Evolutionary conservation across 1,140 invertebrate species (phyloP), one percentile per base, ranked within the genome.

Genomic region (Neodiprion fabricii): DNA sequence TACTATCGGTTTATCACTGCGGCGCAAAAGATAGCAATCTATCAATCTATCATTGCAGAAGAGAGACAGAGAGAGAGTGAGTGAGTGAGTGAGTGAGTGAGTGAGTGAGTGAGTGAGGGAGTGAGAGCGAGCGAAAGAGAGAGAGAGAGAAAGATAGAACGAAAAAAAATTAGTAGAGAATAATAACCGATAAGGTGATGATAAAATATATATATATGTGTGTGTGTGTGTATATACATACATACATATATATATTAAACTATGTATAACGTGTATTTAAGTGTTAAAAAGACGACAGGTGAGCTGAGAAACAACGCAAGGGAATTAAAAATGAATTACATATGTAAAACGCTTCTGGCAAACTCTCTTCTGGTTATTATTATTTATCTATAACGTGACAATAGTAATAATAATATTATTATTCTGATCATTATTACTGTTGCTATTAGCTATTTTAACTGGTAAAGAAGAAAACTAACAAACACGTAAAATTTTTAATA

Each of bases 261-360:
- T 40, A 40, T 40, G 28, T 40, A 40, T 40, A 40, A 40, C 28
- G 5, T 40, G 28, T 40, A 40, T 40, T 40, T 40, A 40, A 3
- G 5, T 40, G 28, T 5, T 40, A 2, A 40, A 40, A 40, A 40
- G 28, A 40, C 28, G 28, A 28, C 5, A 40, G 28, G 28, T 40
- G 28, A 40, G 28, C 28, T 40, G 28, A 40, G 28, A 40, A 40
- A 40, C 28, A 40, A 40, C 28, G 28, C 28, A 40, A 74, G 47
- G 73, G 67, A 75, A 72, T 50, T 72, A 67, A 74, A 74, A 78
- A 77, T 80, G 73, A 84, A 84, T 40, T 40, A 40, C 28, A 40
- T 40, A 83, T 81, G 74, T 77, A 82, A 85, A 84, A 79, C 83
- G 83, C 83, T 84, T 85, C 72, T 81, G 65, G 65, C 28, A 23